A percentile compares a stretch with the other conserved stretches of the same genome.
Conservation (phyloP, 2,797 vertebrate species). For the Channallabes apus region DNA sequence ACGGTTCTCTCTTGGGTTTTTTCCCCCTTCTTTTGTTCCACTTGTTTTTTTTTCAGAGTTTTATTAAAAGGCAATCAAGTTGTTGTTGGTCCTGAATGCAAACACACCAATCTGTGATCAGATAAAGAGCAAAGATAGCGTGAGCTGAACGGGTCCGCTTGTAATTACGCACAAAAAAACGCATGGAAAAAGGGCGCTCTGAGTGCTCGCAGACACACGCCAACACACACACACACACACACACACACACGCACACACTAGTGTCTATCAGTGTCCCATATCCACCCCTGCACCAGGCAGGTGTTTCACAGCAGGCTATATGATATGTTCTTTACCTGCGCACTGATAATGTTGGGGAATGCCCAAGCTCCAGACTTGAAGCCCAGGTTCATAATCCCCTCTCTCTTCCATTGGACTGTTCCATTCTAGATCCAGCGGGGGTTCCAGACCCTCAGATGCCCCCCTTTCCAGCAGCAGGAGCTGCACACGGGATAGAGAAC, state of each 20-base stretch:
- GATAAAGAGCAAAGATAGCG: constrained; percentile 45
- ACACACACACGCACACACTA: constrained; percentile 52
- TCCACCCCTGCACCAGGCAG: constrained; percentile 45
- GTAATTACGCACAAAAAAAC: constrained; percentile 36
- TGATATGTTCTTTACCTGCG: constrained; percentile 53
- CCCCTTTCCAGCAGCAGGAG: constrained; percentile 69
- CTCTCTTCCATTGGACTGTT: constrained; percentile 41
- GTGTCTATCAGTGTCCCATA: constrained; percentile 46
- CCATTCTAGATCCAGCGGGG: constrained; percentile 51
- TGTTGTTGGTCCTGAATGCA: constrained; percentile 45
- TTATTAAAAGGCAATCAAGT: constrained; percentile 57
- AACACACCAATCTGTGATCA: constrained; percentile 53
- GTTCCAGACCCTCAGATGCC: constrained; percentile 30
- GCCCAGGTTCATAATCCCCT: constrained; percentile 41
- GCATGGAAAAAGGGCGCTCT: background rate
- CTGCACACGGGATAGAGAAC: constrained; percentile 69
- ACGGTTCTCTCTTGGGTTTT: constrained; percentile 42
- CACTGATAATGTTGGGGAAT: constrained; percentile 56
- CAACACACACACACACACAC: constrained; percentile 27
- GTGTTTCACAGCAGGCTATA: constrained; percentile 46
- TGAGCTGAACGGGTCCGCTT: constrained; percentile 21
- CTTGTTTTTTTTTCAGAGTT: constrained; percentile 30
- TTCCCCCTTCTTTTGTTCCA: constrained; percentile 39
- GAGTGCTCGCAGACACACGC: constrained; percentile 5
- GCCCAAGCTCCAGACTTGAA: constrained; percentile 53